A percentile compares a stretch with the other conserved stretches of the same genome.
Evolutionary conservation across 2,888 invertebrate species (phyloP).

Genomic region (Oscheius sp.): DNA sequence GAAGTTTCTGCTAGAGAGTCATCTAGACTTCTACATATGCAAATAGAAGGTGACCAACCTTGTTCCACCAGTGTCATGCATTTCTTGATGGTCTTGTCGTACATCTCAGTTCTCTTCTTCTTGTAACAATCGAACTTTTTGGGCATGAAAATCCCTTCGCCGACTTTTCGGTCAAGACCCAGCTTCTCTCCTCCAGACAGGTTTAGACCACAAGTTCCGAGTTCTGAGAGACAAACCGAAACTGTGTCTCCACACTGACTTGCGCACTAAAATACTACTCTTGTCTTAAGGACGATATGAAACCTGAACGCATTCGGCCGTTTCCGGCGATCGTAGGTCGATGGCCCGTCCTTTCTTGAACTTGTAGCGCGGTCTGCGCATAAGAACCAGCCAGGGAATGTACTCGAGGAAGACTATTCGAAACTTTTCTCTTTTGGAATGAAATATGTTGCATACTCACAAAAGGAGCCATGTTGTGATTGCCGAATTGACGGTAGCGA

Average conservation of each 20-base stretch:
- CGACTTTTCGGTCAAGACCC: constrained; percentile 50
- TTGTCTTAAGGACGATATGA: not conserved
- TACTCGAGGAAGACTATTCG: constrained; percentile 60
- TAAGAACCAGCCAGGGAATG: constrained; percentile 61
- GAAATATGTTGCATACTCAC: constrained; percentile 33
- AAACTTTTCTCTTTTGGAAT: not conserved
- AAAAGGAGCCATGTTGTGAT: constrained; percentile 53
- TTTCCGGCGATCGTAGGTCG: constrained; percentile 32
- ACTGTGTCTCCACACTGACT: constrained; percentile 30
- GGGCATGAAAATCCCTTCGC: constrained; percentile 42
- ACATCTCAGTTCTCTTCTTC: constrained; percentile 9
- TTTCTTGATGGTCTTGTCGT: constrained; percentile 28
- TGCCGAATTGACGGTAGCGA: constrained; percentile 61
- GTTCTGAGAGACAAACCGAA: constrained; percentile 23
- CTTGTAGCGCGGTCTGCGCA: constrained; percentile 58
- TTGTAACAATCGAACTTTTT: constrained; percentile 28
- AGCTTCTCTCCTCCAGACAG: constrained; percentile 42
- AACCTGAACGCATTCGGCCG: constrained; percentile 50
- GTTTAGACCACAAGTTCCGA: constrained; percentile 23
- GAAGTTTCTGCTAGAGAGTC: constrained; percentile 10
- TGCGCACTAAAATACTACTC: constrained; percentile 30
- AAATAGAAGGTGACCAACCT: not conserved
- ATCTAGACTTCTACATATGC: not conserved
- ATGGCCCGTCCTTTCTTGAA: constrained; percentile 38
- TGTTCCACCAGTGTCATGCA: constrained; percentile 10